Conservation (phyloP, 2,113 vertebrate genomes). For the Eudyptes chrysolophus region DNA sequence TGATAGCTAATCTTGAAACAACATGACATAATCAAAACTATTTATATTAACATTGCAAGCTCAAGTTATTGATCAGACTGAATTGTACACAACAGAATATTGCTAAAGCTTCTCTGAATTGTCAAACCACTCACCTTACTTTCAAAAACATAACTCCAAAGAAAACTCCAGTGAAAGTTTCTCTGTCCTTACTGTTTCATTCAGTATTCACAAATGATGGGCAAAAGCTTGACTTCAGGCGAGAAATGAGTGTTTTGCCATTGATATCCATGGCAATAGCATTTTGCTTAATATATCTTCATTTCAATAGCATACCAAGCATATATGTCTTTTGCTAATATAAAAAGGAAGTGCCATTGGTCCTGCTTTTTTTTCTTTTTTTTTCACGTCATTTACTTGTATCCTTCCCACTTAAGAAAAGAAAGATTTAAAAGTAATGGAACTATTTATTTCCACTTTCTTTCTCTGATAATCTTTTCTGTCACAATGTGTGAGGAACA, state of each 20-base stretch:
- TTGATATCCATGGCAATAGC: not conserved
- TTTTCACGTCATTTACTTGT: not conserved
- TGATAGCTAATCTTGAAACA: not conserved
- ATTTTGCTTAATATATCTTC: not conserved
- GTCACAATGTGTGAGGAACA: not conserved
- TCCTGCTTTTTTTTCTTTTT: not conserved
- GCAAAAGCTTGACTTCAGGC: not conserved
- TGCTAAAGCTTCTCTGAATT: not conserved
- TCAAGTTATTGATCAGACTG: not conserved
- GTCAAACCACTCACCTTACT: not conserved
- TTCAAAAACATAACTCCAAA: not conserved
- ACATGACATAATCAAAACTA: not conserved
- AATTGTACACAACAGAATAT: not conserved
- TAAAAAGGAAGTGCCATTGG: not conserved
- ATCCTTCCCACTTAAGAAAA: not conserved
- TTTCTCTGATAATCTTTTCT: not conserved
- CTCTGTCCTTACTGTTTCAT: not conserved
- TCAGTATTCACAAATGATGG: not conserved
- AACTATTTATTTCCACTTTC: not conserved
- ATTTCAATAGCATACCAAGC: not conserved
- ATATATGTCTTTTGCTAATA: not conserved
- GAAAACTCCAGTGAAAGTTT: not conserved
- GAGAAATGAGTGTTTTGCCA: not conserved
- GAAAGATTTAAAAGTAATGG: not conserved
- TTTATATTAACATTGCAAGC: not conserved